Base-by-base conservation (phyloP, 1,140 invertebrate species). In the Colletes gigas region DNA sequence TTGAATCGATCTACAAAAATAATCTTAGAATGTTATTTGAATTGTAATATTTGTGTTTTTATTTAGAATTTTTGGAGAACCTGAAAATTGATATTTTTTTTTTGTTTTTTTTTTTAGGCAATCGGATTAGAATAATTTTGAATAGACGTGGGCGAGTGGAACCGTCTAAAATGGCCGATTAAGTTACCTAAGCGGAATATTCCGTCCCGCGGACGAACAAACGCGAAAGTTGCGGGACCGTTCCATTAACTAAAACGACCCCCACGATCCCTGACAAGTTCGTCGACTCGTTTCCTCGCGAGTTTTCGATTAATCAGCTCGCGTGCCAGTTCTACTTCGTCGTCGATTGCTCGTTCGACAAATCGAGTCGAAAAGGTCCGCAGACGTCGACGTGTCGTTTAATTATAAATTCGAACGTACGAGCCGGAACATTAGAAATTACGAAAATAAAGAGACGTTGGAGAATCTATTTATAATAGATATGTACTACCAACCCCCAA, bases 161-260 rank as follows among this genome's bases (percentile, higher is more conserved):
- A 50, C 70, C 30, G 30, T 55, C 70, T 50, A 50, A 72, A 72
- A 72, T 50, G 39, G 5, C 70, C 57, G 70, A 72, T 72, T 72
- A 72, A 62, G 59, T 72, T 72, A 72, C 39, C 70, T 21, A n/a
- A 62, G 57, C 30, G 19, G 69, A 59, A 71, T 71, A 71, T 71
- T 60, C 59, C 17, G 59, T 60, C 12, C 19, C 59, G 59, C n/a
- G 59, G n/a, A 3, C 7, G 59, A 30, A 30, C 59, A 60, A 63
- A 63, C 62, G 21, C 62, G 39, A 63, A 63, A 63, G 62, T 63
- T 63, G 39, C 62, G 12, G 9, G 62, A 39, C n/a, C 62, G 62
- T 63, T 63, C 62, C 62, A 63, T 63, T 63, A 63, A 21, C 21
- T 2, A 10, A 63, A 41, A 2, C 30, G 30, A 30, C 30, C 30